Evolutionary conservation across 2,797 vertebrate genomes (phyloP), one percentile per base, ranked within the genome.

Genomic region (Kryptolebias ocellatus): DNA sequence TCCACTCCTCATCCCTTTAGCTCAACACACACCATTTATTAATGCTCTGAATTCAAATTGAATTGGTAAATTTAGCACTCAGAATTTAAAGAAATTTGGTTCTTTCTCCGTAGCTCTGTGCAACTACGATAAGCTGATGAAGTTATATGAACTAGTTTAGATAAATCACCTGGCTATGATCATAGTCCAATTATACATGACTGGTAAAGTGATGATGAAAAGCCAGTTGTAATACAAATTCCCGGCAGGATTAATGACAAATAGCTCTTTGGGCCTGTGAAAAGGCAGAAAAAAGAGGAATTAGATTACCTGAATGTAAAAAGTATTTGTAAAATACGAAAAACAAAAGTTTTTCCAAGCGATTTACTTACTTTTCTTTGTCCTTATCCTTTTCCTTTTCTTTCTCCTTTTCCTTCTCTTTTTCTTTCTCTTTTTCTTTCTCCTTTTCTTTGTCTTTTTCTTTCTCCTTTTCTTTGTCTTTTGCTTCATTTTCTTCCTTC

Each of bases 171-270:
- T 96, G 78, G 96, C 97, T 49, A 99, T 96, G 76, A 99, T 91
- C 92, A 96, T 94, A 47, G 95, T 97, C 98, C 97, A 99, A 86
- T 99, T 99, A 93, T 99, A 99, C 97, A 98, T 98, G 78, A 98
- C 96, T 15, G 98, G 97, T 56, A 98, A 27, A 24, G 96, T 95
- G 86, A 99, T 98, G 81, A 97, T 89, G 62, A 97, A 95, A 63
- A 99, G 87, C 97, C 98, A 99, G 78, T 97, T 94, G 90, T 99
- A 98, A 84, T 98, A 99, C 4, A 87, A 74, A 75, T 93, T 95
- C 85, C 95, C 95, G 12, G 95, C 93, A 53, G 98, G 97, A 80
- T 99, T 96, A 65, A 99, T 94, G 70, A 98, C 85, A 74, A 92
- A 92, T 64, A 95, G 37, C 60, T 97, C 95, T 79, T 90, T 92